Evolutionary conservation across 2,113 vertebrate species (phyloP).

Genomic region (Phylloscopus whistleri): DNA sequence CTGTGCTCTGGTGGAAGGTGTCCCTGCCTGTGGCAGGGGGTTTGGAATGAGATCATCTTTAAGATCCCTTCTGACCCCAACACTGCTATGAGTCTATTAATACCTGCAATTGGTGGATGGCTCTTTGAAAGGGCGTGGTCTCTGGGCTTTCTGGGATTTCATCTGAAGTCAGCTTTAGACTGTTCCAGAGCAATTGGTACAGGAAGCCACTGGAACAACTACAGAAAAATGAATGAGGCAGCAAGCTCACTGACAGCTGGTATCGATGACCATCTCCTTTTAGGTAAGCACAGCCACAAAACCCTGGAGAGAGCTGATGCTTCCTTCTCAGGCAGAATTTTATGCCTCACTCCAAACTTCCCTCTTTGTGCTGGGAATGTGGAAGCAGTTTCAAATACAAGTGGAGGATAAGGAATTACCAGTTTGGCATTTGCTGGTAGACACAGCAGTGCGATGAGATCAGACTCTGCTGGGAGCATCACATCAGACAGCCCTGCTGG

Average conservation of each 20-base stretch:
- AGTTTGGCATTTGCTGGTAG: not conserved
- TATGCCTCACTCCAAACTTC: not conserved
- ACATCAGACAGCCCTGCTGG: not conserved
- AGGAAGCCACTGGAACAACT: not conserved
- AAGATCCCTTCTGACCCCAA: not conserved
- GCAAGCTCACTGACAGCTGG: not conserved
- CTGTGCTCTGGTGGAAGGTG: not conserved
- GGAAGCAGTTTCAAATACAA: not conserved
- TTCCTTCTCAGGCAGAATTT: not conserved
- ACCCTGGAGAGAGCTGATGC: not conserved
- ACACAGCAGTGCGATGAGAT: accelerated
- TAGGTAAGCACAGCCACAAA: not conserved
- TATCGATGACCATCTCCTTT: not conserved
- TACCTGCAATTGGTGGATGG: not conserved
- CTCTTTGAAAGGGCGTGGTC: not conserved
- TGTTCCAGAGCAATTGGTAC: not conserved
- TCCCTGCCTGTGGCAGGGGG: not conserved
- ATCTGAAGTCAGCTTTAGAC: not conserved
- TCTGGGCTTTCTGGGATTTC: not conserved
- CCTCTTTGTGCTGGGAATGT: not conserved
- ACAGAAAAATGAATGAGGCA: not conserved
- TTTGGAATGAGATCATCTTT: accelerated
- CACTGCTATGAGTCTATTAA: not conserved
- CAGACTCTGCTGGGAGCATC: not conserved
- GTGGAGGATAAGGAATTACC: accelerated